phyloP scores from a whole-genome alignment of 2,888 invertebrate genomes.

The Mechanitis messenoides region DNA sequence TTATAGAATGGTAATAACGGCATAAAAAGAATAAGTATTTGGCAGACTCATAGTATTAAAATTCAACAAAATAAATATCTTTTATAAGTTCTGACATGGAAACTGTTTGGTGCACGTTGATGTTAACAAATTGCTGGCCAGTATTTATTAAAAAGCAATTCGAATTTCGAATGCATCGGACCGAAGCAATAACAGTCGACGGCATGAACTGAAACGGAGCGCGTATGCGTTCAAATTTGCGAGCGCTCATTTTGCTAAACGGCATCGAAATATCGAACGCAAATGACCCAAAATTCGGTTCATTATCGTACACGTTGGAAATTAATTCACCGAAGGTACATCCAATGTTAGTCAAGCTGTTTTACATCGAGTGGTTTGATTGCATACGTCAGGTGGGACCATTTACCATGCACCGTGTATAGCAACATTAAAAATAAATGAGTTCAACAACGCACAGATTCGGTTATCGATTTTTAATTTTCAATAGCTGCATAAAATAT shows the following conservation, averaged over 20 bases:
- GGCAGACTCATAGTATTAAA: neutral
- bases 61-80: slow-evolving; percentile 1
- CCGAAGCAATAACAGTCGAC: slow-evolving; percentile 18
- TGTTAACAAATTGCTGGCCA: slow-evolving; percentile 14
- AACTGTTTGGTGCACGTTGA: slow-evolving; percentile 9
- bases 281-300: slow-evolving; percentile 52
- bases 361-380: slow-evolving; percentile 41
- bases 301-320: slow-evolving; percentile 61
- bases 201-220: slow-evolving; percentile 25
- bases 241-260: slow-evolving; percentile 48
- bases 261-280: slow-evolving; percentile 50
- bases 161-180: slow-evolving; percentile 22
- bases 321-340: slow-evolving; percentile 54
- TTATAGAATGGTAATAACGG: neutral
- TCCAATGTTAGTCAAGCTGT: slow-evolving; percentile 46
- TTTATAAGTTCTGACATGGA: slow-evolving; percentile 2
- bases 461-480: slow-evolving; percentile 17
- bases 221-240: slow-evolving; percentile 41
- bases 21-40: too few relatives aligned
- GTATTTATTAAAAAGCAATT: slow-evolving; percentile 17
- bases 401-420: slow-evolving; percentile 20
- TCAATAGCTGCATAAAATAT: slow-evolving; percentile 5
- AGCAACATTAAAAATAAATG: slow-evolving; percentile 20
- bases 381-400: slow-evolving; percentile 33
- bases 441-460: slow-evolving; percentile 15